Conservation (phyloP, 1,140 invertebrate species). For the Trichogramma pretiosum region DNA sequence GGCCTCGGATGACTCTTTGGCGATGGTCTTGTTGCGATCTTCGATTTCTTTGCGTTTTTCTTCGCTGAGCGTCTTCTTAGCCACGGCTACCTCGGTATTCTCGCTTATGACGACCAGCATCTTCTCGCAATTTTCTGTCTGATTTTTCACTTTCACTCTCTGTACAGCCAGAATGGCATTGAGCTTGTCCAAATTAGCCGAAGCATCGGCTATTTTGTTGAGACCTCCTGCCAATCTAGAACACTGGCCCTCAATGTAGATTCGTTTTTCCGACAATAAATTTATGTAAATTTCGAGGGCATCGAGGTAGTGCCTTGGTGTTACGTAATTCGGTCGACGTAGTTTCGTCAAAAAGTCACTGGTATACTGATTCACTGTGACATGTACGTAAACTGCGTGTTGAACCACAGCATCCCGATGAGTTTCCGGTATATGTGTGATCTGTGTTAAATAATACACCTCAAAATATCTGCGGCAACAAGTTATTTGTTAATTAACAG, state of each 20-base stretch:
- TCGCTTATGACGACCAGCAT: conserved; percentile 58
- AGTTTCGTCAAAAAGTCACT: conserved; percentile 62
- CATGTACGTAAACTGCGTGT: conserved; percentile 77
- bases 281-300: conserved; percentile 70
- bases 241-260: conserved; percentile 34
- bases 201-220: conserved; percentile 71
- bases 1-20: conserved; percentile 71
- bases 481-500: conserved; percentile 15
- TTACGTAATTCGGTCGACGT: conserved; percentile 73
- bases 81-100: conserved; percentile 55
- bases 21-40: conserved; percentile 66
- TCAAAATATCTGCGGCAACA: not conserved
- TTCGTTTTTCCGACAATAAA: conserved; percentile 56
- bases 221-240: conserved; percentile 47
- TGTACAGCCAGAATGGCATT: conserved; percentile 69
- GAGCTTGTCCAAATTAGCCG: conserved; percentile 59
- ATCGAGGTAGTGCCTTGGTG: conserved; percentile 84
- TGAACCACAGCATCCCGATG: conserved; percentile 61
- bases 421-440: conserved; percentile 54
- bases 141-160: conserved; percentile 65
- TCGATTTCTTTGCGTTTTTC: conserved; percentile 72
- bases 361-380: conserved; percentile 61
- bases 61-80: conserved; percentile 68
- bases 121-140: conserved; percentile 64
- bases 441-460: conserved; percentile 35